phyloP scores from a whole-genome alignment of 2,113 vertebrate species.

The Crotalus helleri region DNA sequence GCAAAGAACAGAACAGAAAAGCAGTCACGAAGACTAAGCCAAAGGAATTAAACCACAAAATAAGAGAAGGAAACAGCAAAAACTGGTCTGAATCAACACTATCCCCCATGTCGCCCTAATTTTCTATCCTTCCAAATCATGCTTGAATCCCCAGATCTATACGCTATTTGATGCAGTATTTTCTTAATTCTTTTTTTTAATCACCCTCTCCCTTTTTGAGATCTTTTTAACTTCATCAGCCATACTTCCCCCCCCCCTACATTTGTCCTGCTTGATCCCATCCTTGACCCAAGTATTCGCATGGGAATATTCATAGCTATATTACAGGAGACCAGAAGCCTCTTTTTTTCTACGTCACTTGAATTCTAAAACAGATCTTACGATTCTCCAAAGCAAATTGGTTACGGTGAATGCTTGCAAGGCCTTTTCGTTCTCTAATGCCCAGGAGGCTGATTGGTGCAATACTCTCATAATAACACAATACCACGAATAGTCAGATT shows the following conservation, averaged over 20 bases:
- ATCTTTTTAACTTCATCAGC: not conserved
- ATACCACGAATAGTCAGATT: not conserved
- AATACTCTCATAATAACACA: not conserved
- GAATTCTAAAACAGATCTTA: not conserved
- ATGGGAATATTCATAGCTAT: not conserved
- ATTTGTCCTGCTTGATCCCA: not conserved
- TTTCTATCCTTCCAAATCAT: not conserved
- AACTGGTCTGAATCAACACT: not conserved
- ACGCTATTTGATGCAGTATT: too few species aligned
- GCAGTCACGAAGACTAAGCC: not conserved
- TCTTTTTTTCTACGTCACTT: too few species aligned
- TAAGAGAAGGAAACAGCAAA: not conserved
- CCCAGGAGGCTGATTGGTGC: not conserved
- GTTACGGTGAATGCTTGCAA: not conserved
- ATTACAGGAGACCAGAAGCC: not conserved
- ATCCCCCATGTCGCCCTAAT: not conserved
- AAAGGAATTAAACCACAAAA: not conserved
- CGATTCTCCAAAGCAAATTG: not conserved
- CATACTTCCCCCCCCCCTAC: not conserved
- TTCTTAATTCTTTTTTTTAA: not conserved
- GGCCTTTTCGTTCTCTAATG: not conserved
- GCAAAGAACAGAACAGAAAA: not conserved
- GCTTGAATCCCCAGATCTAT: not conserved
- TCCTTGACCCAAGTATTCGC: not conserved
- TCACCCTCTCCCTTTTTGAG: not conserved